These are phyloP conservation scores for Etheostoma nigrum DNA, from an alignment of 2,797 vertebrate genomes.

Conservation along the genomic window DNA sequence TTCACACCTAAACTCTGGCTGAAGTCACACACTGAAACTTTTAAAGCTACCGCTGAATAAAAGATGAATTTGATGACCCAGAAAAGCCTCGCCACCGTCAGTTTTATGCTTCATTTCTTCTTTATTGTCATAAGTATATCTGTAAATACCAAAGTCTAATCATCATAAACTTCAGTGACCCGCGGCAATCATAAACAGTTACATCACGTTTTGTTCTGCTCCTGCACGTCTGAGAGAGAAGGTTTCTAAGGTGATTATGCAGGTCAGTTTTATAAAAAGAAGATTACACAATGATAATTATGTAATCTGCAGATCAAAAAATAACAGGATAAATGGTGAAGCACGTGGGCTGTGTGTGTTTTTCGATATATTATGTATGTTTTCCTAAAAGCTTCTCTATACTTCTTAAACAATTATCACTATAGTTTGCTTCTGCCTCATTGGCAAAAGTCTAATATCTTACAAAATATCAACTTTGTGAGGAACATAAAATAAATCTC, in stretches of 20 bases:
- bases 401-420: neutral
- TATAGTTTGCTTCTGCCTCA: neutral
- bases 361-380: neutral
- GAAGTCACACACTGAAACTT: neutral
- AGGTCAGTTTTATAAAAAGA: conserved; percentile 58
- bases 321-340: conserved; percentile 54
- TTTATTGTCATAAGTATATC: neutral
- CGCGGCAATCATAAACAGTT: conserved; percentile 15
- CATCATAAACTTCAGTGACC: conserved; percentile 7
- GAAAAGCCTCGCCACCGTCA: neutral
- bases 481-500: neutral
- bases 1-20: neutral
- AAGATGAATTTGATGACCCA: neutral
- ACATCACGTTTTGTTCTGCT: conserved; percentile 32
- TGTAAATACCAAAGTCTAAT: conserved; percentile 24
- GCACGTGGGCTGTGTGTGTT: conserved; percentile 27
- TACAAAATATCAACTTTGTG: neutral
- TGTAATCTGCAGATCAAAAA: conserved; percentile 67
- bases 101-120: too few species aligned
- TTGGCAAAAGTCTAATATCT: neutral
- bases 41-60: neutral
- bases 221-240: conserved; percentile 6
- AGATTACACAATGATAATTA: conserved; percentile 64
- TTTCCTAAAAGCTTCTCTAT: neutral
- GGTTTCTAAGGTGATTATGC: conserved; percentile 42